Evolutionary conservation across 2,888 invertebrate species (phyloP).

Genomic region (Hydriomena furcata): DNA sequence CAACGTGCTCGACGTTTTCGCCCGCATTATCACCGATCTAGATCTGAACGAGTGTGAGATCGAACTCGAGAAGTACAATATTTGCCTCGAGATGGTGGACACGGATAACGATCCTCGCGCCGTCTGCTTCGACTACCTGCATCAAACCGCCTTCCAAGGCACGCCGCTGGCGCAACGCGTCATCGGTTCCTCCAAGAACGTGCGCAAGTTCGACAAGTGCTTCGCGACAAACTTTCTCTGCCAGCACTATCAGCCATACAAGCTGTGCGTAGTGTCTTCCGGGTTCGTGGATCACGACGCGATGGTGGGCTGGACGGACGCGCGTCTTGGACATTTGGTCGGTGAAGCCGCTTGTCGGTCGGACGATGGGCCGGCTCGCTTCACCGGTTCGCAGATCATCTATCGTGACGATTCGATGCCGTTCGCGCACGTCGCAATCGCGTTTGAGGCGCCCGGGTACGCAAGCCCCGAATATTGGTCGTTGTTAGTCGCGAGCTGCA

Average conservation of each 20-base stretch:
- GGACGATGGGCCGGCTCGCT: constrained; percentile 45
- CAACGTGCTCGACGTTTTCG: constrained; percentile 42
- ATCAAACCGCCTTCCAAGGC: constrained; percentile 75
- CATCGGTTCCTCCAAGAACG: constrained; percentile 88
- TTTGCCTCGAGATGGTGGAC: constrained; percentile 53
- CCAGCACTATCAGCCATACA: constrained; percentile 64
- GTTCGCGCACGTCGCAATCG: constrained; percentile 68
- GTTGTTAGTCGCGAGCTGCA: constrained; percentile 57
- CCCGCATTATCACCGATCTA: constrained; percentile 48
- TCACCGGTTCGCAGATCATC: constrained; percentile 45
- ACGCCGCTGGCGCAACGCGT: constrained; percentile 66
- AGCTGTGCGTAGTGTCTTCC: constrained; percentile 89
- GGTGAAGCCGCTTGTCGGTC: constrained; percentile 28
- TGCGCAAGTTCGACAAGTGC: constrained; percentile 69
- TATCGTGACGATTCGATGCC: constrained; percentile 69
- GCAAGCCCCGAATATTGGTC: constrained; percentile 54
- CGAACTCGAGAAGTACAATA: constrained; percentile 46
- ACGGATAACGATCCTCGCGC: constrained; percentile 59
- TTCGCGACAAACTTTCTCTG: constrained; percentile 46
- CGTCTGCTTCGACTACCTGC: constrained; percentile 73
- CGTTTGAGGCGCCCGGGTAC: constrained; percentile 71
- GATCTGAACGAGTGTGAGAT: constrained; percentile 49
- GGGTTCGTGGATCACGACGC: constrained; percentile 87
- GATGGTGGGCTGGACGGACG: constrained; percentile 83
- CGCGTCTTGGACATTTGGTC: constrained; percentile 73